phyloP scores from a whole-genome alignment of 2,888 invertebrate genomes.

The Nysson spinosus region DNA sequence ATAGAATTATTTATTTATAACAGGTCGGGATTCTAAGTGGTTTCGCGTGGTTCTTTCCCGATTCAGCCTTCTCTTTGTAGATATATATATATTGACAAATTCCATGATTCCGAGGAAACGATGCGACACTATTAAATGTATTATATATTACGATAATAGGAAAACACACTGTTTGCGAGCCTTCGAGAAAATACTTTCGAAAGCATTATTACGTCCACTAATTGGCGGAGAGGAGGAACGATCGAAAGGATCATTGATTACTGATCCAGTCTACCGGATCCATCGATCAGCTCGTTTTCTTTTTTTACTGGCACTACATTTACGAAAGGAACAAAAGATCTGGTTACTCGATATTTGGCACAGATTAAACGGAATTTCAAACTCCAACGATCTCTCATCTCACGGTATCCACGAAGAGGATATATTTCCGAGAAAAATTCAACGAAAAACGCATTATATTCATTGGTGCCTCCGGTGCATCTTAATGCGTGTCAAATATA shows the following conservation, averaged over 20 bases:
- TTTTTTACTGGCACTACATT: slow-evolving; percentile 56
- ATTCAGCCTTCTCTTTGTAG: too few species aligned
- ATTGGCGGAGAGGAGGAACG: slow-evolving; percentile 43
- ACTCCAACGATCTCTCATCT: slow-evolving; percentile 13
- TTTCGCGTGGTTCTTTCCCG: too few species aligned
- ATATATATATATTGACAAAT: background rate
- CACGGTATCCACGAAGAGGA: background rate
- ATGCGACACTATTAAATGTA: too few species aligned
- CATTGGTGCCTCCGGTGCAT: slow-evolving; percentile 19
- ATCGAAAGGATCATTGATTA: slow-evolving; percentile 23
- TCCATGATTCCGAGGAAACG: too few species aligned
- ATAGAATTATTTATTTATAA: background rate
- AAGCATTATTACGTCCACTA: slow-evolving; percentile 8
- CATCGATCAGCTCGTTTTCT: slow-evolving; percentile 32
- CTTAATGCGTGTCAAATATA: slow-evolving; percentile 68
- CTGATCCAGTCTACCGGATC: slow-evolving; percentile 12
- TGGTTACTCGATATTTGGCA: slow-evolving; percentile 76
- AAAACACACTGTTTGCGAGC: slow-evolving; percentile 2
- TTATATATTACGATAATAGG: background rate
- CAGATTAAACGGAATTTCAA: slow-evolving; percentile 72
- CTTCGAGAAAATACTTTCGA: background rate
- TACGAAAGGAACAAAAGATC: slow-evolving; percentile 74
- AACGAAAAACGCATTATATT: slow-evolving; percentile 15
- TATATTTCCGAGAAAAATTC: slow-evolving; percentile 33
- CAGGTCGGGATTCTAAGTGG: too few species aligned